These are phyloP conservation scores for Drosophila ochracea DNA, from an alignment of 2,888 invertebrate genomes.

Conservation along the genomic window DNA sequence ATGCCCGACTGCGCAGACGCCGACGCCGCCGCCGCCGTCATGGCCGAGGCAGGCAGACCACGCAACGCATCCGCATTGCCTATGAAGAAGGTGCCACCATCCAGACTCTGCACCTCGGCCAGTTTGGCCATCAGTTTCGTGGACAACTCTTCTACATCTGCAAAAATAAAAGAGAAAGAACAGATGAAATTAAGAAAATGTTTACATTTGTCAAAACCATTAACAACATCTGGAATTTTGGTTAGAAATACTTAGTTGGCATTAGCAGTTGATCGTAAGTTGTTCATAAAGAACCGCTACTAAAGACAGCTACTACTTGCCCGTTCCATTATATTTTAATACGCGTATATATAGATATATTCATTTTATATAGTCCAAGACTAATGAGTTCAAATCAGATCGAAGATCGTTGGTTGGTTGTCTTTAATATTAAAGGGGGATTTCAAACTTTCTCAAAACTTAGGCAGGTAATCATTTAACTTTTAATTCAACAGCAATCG, in stretches of 20 bases:
- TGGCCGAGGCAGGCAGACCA: conserved; percentile 74
- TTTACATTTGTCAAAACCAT: conserved; percentile 26
- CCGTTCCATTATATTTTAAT: background rate
- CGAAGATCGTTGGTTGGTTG: background rate
- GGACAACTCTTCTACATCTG: conserved; percentile 86
- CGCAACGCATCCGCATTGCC: conserved; percentile 84
- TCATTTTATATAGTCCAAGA: no score
- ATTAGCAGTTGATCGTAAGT: background rate
- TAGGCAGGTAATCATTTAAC: background rate
- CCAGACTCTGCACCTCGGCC: conserved; percentile 85
- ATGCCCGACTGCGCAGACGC: conserved; percentile 66
- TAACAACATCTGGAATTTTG: conserved; percentile 43
- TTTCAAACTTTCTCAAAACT: background rate
- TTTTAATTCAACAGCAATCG: background rate
- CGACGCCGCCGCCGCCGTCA: conserved; percentile 54
- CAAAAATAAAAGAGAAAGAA: conserved; percentile 34
- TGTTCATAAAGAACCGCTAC: background rate
- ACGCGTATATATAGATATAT: background rate
- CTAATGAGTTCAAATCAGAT: background rate
- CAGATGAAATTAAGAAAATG: background rate
- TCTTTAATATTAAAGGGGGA: background rate
- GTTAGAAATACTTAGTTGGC: background rate
- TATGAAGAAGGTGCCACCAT: conserved; percentile 85
- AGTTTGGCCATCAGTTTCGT: conserved; percentile 85
- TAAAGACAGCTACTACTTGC: background rate